Evolutionary conservation across 2,888 invertebrate genomes (phyloP), one percentile per base, ranked within the genome.

Genomic region (Dusona sp.): DNA sequence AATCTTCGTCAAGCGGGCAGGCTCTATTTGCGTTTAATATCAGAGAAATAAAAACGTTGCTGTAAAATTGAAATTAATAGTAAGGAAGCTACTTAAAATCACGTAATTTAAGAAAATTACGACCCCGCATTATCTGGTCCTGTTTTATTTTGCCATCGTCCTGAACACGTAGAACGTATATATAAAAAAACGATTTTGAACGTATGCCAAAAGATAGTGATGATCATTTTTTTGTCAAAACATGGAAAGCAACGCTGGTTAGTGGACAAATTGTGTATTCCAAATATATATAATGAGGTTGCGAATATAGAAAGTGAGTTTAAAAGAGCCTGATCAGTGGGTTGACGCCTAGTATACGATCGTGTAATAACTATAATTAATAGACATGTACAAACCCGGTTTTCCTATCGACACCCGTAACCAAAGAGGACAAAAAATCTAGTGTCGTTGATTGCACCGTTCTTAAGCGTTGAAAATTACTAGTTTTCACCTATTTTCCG

Each of bases 331-430:
- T 29, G 79, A 75, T 79, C 81, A 45, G 70, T 72, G 65, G 70
- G 79, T 75, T 75, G 81, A 84, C 78, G 86, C 78, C 61, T 73
- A 79, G 38, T 70, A 48, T 73, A 70, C 74, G 86, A 81, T 75
- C 79, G 65, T 64, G 75, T 87, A 87, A 87, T 87, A 84, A 87
- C 86, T 84, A 79, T 87, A 87, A 87, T 87, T 87, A 87, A 87
- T 81, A 78, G 19, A 42, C 67, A 54, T 45, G 29, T 25, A 36
- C 38, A 48, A 80, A 38, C 82, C 73, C 45, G 84, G 61, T 87
- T 87, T 82, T 67, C 68, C 81, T 74, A 68, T 81, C 68, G 78
- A 64, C 64, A 48, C 29, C 45, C 16, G 36, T 48, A 19, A 48
- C 68, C n/a, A 33, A 57, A 65, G 38, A 68, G 45, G 16, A 19